Evolutionary conservation across 2,888 invertebrate species (phyloP).

Genomic region (Conus canariensis): DNA sequence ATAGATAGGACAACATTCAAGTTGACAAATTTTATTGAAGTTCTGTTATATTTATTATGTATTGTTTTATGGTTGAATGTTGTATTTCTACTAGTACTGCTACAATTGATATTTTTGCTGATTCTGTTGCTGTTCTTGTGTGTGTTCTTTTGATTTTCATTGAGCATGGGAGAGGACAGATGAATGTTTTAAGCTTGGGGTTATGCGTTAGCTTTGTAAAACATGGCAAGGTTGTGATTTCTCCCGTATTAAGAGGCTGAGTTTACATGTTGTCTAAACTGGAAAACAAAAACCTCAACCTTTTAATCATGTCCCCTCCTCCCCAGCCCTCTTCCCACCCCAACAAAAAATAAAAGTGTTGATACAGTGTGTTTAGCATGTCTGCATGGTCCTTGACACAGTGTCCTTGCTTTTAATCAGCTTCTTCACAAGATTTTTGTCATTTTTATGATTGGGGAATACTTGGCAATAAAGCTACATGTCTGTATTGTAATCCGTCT

Average conservation of each 20-base stretch:
- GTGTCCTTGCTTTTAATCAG: background rate
- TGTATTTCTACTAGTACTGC: background rate
- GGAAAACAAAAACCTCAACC: too few species aligned
- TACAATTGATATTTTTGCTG: background rate
- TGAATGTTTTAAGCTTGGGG: background rate
- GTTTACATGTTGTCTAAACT: too few species aligned
- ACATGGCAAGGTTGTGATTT: background rate
- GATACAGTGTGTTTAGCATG: background rate
- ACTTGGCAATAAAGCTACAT: background rate
- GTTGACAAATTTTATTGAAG: too few species aligned
- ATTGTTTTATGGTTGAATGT: background rate
- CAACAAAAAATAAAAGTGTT: too few species aligned
- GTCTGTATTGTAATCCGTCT: background rate
- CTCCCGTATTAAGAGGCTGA: background rate
- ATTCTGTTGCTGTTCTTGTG: background rate
- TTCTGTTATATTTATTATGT: background rate
- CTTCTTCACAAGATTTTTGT: background rate
- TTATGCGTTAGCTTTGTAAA: background rate
- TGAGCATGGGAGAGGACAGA: background rate
- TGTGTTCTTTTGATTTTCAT: background rate
- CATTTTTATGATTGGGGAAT: constrained; percentile 20
- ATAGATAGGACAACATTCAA: too few species aligned
- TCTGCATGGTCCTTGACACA: background rate
- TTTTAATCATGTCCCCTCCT: too few species aligned
- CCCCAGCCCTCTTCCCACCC: too few species aligned